Conservation (phyloP, 2,113 vertebrate genomes). For the Periophthalmus modestus region DNA sequence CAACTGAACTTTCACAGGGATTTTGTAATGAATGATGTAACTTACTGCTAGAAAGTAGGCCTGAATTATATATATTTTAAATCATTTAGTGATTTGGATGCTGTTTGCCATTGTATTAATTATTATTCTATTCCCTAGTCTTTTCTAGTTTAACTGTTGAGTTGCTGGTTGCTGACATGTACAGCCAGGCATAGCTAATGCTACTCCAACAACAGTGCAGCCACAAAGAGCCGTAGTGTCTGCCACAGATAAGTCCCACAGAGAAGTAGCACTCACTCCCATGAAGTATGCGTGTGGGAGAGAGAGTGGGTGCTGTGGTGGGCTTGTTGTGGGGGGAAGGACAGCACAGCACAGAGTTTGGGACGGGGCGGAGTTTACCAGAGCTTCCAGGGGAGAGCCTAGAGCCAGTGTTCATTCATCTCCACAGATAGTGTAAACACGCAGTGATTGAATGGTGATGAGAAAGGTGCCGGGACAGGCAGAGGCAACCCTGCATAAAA, state of each 20-base stretch:
- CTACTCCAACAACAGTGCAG: conserved; percentile 46
- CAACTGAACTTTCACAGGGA: not conserved
- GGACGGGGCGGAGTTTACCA: conserved; percentile 45
- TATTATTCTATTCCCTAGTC: not conserved
- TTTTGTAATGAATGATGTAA: too few relatives aligned
- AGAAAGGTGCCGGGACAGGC: conserved; percentile 65
- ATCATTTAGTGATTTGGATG: not conserved
- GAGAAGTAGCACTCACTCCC: conserved; percentile 55
- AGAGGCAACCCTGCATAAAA: conserved; percentile 64
- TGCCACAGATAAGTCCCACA: conserved; percentile 68
- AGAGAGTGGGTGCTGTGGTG: conserved; percentile 21
- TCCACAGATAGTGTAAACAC: conserved; percentile 77
- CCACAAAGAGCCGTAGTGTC: conserved; percentile 68
- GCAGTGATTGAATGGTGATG: conserved; percentile 79
- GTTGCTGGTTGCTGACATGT: conserved; percentile 31
- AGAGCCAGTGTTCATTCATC: conserved; percentile 72
- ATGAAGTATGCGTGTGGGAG: conserved; percentile 44
- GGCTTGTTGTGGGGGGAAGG: conserved; percentile 29
- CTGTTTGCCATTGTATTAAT: not conserved
- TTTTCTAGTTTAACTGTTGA: not conserved
- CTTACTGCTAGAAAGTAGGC: not conserved
- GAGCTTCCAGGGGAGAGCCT: conserved; percentile 70
- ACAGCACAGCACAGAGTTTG: conserved; percentile 17
- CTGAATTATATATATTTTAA: not conserved
- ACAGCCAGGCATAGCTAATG: conserved; percentile 44